Evolutionary conservation across 2,797 vertebrate genomes (phyloP).

Genomic region (Myotis findleyi): DNA sequence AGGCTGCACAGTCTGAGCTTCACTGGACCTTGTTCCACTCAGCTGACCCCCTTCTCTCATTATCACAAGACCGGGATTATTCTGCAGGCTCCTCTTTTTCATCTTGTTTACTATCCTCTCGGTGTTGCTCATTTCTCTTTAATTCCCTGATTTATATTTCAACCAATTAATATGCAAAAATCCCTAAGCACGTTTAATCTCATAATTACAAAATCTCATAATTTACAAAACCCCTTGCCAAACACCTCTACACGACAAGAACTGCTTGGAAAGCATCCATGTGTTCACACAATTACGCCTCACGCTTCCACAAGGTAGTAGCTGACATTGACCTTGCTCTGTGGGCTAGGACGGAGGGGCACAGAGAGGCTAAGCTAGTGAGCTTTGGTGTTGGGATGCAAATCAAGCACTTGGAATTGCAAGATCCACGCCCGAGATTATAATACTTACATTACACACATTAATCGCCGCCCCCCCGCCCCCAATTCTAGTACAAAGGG

Average conservation of each 20-base stretch:
- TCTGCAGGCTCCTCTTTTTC: not conserved
- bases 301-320: fast-evolving
- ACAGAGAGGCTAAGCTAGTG: not conserved
- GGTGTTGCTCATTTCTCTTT: not conserved
- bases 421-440: not conserved
- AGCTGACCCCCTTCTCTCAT: not conserved
- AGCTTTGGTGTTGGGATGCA: not conserved
- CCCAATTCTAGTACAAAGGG: not conserved
- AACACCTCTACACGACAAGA: not conserved
- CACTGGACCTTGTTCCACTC: fast-evolving
- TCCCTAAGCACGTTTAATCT: constrained; percentile 58
- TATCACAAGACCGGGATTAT: fast-evolving
- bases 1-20: fast-evolving
- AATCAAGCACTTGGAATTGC: not conserved
- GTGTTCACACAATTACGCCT: not conserved
- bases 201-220: constrained; percentile 50
- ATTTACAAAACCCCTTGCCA: constrained; percentile 25
- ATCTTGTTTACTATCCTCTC: not conserved
- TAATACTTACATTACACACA: not conserved
- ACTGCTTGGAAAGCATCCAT: not conserved
- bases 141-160: constrained; percentile 40
- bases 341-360: not conserved
- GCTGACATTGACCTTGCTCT: not conserved
- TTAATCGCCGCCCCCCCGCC: not conserved
- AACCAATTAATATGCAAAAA: constrained; percentile 44